phyloP scores from a whole-genome alignment of 2,113 vertebrate species.

The Conger conger region DNA sequence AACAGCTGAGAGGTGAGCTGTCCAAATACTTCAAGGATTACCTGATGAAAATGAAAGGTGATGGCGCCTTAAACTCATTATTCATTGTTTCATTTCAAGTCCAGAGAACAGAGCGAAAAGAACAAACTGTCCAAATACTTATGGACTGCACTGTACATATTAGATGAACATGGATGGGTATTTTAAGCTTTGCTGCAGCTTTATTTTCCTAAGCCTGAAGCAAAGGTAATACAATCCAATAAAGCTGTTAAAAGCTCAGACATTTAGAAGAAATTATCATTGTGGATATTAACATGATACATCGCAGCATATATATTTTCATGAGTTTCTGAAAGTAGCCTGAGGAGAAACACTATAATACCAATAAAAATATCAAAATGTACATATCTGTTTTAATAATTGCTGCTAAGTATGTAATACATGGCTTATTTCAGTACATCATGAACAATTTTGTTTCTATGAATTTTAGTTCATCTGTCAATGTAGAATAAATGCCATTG shows the following conservation, averaged over 20 bases:
- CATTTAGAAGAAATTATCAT: neutral
- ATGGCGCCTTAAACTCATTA: too few relatives aligned
- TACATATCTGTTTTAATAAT: neutral
- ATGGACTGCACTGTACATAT: too few relatives aligned
- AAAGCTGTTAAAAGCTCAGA: neutral
- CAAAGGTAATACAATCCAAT: neutral
- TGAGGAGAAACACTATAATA: neutral
- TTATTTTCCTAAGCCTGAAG: neutral
- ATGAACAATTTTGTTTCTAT: constrained; percentile 29
- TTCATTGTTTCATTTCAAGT: too few relatives aligned
- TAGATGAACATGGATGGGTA: too few relatives aligned
- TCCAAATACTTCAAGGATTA: too few relatives aligned
- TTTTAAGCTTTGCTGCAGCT: neutral
- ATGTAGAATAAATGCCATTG: constrained; percentile 49
- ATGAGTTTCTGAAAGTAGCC: neutral
- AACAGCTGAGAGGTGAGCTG: too few relatives aligned
- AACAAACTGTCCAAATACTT: too few relatives aligned
- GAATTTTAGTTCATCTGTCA: constrained; percentile 32
- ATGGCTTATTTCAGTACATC: neutral
- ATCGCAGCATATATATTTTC: neutral
- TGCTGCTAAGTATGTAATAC: neutral
- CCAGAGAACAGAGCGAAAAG: too few relatives aligned
- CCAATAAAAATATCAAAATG: neutral
- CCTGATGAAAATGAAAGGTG: too few relatives aligned
- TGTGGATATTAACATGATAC: neutral